phyloP scores from a whole-genome alignment of 1,140 invertebrate genomes.

The Drosophila aff. region DNA sequence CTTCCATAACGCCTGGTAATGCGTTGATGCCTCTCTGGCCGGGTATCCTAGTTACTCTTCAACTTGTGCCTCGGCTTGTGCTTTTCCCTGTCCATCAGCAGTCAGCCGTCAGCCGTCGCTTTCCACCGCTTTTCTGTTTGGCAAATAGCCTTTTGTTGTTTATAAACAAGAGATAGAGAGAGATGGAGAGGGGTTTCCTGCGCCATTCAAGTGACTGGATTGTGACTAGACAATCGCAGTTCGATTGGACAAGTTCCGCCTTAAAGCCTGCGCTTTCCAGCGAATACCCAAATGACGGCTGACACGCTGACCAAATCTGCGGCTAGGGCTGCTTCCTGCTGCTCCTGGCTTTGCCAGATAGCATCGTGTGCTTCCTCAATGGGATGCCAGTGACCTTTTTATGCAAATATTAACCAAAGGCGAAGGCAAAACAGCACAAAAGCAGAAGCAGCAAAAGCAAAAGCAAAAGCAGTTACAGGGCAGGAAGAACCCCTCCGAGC shows the following conservation, averaged over 20 bases:
- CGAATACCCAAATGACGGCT: slow-evolving; percentile 12
- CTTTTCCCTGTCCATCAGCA: slow-evolving; percentile 40
- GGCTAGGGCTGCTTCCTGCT: neutral
- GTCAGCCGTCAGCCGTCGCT: slow-evolving; percentile 43
- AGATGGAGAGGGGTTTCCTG: too few species aligned
- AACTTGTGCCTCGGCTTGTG: slow-evolving; percentile 6
- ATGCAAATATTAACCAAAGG: slow-evolving; percentile 75
- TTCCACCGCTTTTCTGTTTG: slow-evolving; percentile 18
- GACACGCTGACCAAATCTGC: slow-evolving; percentile 24
- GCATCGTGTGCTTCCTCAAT: slow-evolving; percentile 34
- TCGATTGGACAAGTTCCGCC: slow-evolving; percentile 11
- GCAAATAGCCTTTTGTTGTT: slow-evolving; percentile 58
- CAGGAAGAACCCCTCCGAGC: neutral
- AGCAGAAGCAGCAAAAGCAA: neutral
- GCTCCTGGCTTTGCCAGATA: slow-evolving; percentile 8
- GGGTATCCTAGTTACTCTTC: slow-evolving; percentile 8
- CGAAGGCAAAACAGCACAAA: neutral
- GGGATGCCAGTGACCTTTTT: slow-evolving; percentile 79
- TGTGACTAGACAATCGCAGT: slow-evolving; percentile 19
- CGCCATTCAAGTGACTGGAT: neutral
- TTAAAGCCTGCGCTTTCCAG: neutral
- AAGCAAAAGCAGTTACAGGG: neutral
- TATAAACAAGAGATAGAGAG: neutral
- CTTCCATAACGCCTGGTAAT: slow-evolving; percentile 39
- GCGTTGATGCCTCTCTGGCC: neutral